Conservation (phyloP, 2,888 invertebrate species). For the Notodromas monacha region DNA sequence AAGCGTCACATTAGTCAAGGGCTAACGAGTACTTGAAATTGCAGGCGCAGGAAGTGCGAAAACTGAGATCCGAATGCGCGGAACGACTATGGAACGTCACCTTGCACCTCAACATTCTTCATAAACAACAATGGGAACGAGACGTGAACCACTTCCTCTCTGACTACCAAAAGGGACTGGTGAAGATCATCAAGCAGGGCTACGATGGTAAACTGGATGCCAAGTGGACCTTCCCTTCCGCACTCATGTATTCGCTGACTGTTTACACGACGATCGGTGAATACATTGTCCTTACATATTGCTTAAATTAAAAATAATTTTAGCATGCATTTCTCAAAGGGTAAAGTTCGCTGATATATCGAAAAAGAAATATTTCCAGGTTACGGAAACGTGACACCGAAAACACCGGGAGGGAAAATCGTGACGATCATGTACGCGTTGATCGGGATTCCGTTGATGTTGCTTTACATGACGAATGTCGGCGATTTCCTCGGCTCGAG, state of each 20-base stretch:
- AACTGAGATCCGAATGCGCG: too few relatives aligned
- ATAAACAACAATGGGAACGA: conserved; percentile 17
- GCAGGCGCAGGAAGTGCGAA: too few relatives aligned
- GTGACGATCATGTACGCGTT: conserved; percentile 53
- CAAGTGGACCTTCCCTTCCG: conserved; percentile 55
- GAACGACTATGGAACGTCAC: conserved; percentile 31
- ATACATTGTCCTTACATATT: too few relatives aligned
- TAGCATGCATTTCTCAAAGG: too few relatives aligned
- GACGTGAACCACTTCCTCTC: conserved; percentile 11
- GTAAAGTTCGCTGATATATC: too few relatives aligned
- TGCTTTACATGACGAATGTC: conserved; percentile 60
- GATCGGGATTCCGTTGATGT: conserved; percentile 53
- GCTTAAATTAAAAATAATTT: too few relatives aligned
- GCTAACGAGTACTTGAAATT: too few relatives aligned
- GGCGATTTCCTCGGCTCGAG: conserved; percentile 47
- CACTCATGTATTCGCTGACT: conserved; percentile 54
- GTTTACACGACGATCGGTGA: conserved; percentile 72
- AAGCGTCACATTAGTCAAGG: too few relatives aligned
- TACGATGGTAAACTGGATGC: conserved; percentile 18
- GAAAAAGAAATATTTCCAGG: too few relatives aligned
- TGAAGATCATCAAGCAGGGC: neutral
- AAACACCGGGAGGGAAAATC: conserved; percentile 46
- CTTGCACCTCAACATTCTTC: conserved; percentile 28
- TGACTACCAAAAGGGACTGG: neutral
- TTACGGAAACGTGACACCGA: conserved; percentile 53